Base-by-base conservation (phyloP, 2,797 vertebrate species). In the Gorsachius magnificus region DNA sequence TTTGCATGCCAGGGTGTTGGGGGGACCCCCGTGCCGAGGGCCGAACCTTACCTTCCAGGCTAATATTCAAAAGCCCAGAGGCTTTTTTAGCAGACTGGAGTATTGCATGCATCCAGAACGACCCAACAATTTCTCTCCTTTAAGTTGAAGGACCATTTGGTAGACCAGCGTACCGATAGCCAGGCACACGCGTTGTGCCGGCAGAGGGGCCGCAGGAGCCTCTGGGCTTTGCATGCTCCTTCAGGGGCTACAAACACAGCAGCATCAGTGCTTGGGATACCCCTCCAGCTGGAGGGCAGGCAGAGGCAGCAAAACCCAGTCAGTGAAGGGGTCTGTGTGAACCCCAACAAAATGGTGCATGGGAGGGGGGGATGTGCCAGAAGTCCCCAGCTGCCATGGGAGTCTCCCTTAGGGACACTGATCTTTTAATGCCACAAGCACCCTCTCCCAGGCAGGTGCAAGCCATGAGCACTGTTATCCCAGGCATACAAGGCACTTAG, bases 381-480 rank as follows among this genome's bases (percentile, higher is more conserved):
- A 38, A 61, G 50, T 4, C 26, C 35, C 43, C 13, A 41, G 4
- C 4, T 71, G 17, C 31, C 46, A 33, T 11, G 5, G 4, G 18
- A 57, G 13, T 5, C 20, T 69, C 36, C 29, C 29, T 68, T n/a
- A 25, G 51, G 80, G 66, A n/a, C n/a, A n/a, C n/a, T n/a, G n/a
- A 86, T 79, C 22, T 95, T 94, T 46, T 71, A 96, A 97, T 88
- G 90, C 63, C 95, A 83, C 43, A 66, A 93, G 65, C 84, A 85
- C 83, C 80, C 85, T 83, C 35, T 74, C 58, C 45, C 51, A 5
- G 1, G 18, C 79, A 96, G 93, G 64, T 93, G 63, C 48, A 50
- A 91, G 77, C 16, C 46, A 91, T 91, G 13, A 90, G 80, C 91
- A 86, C 70, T 64, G 33, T 94, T 93, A 94, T 94, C 65, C 63